Conservation (phyloP, 1,140 invertebrate genomes). For the Drosophila orena region DNA sequence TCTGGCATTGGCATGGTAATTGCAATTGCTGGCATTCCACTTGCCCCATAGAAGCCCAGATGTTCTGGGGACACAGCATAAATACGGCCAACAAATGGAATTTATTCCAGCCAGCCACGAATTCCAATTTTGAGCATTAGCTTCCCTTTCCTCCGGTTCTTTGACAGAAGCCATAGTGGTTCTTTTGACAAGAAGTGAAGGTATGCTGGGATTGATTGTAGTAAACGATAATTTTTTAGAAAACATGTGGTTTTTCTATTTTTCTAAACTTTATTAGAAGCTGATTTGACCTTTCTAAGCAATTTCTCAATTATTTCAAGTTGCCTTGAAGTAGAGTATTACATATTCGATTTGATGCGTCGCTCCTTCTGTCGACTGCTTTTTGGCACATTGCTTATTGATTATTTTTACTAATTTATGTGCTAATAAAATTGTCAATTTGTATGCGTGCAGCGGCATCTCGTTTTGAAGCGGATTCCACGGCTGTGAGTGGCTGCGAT, state of each 20-base stretch:
- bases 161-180: too few relatives aligned
- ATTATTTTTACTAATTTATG: conserved; percentile 82
- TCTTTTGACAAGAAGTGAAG: too few relatives aligned
- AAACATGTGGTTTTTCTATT: too few relatives aligned
- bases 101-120: conserved; percentile 60
- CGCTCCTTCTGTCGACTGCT: conserved; percentile 44
- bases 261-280: too few relatives aligned
- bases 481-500: conserved; percentile 20
- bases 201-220: too few relatives aligned
- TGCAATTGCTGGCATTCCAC: conserved; percentile 51
- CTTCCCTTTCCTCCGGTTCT: conserved; percentile 10
- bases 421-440: conserved; percentile 81
- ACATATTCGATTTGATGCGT: neutral
- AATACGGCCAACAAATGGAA: conserved; percentile 72
- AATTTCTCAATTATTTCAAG: too few relatives aligned
- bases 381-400: conserved; percentile 78
- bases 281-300: too few relatives aligned
- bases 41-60: conserved; percentile 13
- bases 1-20: conserved; percentile 48
- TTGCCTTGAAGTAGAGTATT: conserved; percentile 7
- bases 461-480: conserved; percentile 40
- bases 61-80: conserved; percentile 23
- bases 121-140: conserved; percentile 52
- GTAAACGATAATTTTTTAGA: too few relatives aligned
- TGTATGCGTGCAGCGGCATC: conserved; percentile 66